A percentile compares a stretch with the other conserved stretches of the same genome.
Evolutionary conservation across 2,797 vertebrate genomes (phyloP).

Genomic region (Gallinago solitaria): DNA sequence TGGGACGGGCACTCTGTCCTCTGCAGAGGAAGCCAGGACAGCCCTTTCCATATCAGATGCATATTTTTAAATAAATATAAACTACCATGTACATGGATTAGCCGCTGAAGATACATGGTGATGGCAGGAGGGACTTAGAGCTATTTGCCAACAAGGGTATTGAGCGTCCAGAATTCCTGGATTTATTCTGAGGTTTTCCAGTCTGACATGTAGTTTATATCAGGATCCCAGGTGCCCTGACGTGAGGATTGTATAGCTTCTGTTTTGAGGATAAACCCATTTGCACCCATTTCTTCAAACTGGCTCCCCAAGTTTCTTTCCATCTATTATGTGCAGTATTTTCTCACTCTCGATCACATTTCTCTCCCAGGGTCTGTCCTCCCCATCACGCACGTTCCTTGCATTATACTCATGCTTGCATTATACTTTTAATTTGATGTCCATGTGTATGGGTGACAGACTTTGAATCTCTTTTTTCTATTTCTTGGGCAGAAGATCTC

Average conservation of each 20-base stretch:
- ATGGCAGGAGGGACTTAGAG: background rate
- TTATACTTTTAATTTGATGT: background rate
- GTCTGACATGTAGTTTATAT: background rate
- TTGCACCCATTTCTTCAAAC: background rate
- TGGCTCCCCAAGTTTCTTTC: background rate
- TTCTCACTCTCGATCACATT: background rate
- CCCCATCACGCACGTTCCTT: background rate
- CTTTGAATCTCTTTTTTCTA: background rate
- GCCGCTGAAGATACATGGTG: background rate
- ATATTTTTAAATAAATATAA: background rate
- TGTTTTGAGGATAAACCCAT: background rate
- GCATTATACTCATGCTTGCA: background rate
- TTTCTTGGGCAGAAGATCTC: background rate
- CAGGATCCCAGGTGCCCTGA: background rate
- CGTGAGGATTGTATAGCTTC: rapidly evolving
- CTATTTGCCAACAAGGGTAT: background rate
- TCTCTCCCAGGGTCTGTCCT: background rate
- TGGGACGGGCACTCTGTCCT: too few species aligned
- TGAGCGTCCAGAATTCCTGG: background rate
- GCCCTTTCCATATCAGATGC: rapidly evolving
- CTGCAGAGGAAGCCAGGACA: background rate
- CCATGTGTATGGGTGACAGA: rapidly evolving
- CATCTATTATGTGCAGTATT: rapidly evolving
- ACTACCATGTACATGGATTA: too few species aligned
- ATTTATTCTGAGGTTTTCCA: background rate